Conservation (phyloP, 2,797 vertebrate species). For the Enteromius treurensis region DNA sequence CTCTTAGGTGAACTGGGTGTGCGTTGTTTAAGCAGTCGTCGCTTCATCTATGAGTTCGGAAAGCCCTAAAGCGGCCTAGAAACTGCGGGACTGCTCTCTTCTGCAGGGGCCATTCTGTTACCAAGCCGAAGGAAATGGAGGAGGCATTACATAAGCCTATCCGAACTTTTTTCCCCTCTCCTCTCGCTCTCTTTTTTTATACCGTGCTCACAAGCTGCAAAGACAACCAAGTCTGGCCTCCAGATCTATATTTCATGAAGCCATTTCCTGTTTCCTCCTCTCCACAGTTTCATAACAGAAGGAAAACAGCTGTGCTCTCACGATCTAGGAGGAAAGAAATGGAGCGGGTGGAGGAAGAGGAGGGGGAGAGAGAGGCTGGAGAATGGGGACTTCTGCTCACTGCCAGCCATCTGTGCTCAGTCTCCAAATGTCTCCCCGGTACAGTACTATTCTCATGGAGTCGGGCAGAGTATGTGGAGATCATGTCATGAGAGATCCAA, state of each 20-base stretch:
- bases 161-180: slow-evolving; percentile 21
- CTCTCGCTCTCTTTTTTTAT: slow-evolving; percentile 22
- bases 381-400: slow-evolving; percentile 35
- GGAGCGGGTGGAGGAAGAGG: slow-evolving; percentile 36
- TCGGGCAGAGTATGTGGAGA: slow-evolving; percentile 28
- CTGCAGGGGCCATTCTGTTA: slow-evolving; percentile 26
- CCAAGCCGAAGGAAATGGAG: slow-evolving; percentile 32
- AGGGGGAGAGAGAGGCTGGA: slow-evolving; percentile 28
- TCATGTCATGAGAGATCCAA: slow-evolving; percentile 39
- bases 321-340: slow-evolving; percentile 50
- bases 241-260: slow-evolving; percentile 58
- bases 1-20: slow-evolving; percentile 9
- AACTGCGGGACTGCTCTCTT: not conserved
- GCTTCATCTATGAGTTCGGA: not conserved
- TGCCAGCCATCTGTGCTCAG: slow-evolving; percentile 52
- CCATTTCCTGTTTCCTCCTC: slow-evolving; percentile 59
- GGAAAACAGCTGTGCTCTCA: slow-evolving; percentile 60
- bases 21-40: not conserved
- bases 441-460: slow-evolving; percentile 44
- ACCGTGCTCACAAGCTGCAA: slow-evolving; percentile 35
- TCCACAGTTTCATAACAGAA: slow-evolving; percentile 58
- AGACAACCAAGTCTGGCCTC: slow-evolving; percentile 44
- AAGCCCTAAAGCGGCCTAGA: not conserved
- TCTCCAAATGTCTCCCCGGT: slow-evolving; percentile 41
- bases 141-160: slow-evolving; percentile 43